Evolutionary conservation across 2,797 vertebrate species (phyloP).

Genomic region (Tapirus indicus): DNA sequence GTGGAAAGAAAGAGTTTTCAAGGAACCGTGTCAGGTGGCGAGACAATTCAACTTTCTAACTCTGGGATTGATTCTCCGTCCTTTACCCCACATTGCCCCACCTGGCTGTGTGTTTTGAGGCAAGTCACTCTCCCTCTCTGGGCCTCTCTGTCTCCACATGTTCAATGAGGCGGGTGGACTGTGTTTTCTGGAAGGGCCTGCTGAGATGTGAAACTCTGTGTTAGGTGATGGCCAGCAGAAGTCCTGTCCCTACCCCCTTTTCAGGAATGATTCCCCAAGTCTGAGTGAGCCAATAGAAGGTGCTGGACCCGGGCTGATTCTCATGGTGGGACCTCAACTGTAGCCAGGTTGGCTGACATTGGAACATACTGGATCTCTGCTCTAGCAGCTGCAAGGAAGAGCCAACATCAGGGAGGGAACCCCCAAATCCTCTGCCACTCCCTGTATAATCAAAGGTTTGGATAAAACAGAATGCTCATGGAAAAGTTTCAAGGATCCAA

Average conservation of each 20-base stretch:
- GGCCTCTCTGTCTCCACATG: background rate
- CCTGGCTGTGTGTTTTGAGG: background rate
- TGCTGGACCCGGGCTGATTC: background rate
- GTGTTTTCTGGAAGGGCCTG: background rate
- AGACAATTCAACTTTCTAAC: background rate
- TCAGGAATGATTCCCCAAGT: background rate
- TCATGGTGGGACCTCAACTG: background rate
- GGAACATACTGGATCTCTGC: background rate
- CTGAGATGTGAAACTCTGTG: rapidly evolving
- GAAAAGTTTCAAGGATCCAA: background rate
- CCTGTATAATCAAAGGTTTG: background rate
- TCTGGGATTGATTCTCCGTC: background rate
- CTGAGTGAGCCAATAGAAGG: background rate
- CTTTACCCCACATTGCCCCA: rapidly evolving
- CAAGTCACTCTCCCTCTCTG: background rate
- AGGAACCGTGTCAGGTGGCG: rapidly evolving
- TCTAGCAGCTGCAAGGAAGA: background rate
- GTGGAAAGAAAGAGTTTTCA: background rate
- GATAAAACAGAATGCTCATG: background rate
- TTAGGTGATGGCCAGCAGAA: background rate
- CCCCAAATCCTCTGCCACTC: background rate
- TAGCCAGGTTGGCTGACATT: background rate
- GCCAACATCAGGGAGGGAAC: background rate
- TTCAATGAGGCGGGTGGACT: background rate
- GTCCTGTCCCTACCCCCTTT: rapidly evolving